phyloP scores from a whole-genome alignment of 1,140 invertebrate genomes.

The Hycleus phaleratus region DNA sequence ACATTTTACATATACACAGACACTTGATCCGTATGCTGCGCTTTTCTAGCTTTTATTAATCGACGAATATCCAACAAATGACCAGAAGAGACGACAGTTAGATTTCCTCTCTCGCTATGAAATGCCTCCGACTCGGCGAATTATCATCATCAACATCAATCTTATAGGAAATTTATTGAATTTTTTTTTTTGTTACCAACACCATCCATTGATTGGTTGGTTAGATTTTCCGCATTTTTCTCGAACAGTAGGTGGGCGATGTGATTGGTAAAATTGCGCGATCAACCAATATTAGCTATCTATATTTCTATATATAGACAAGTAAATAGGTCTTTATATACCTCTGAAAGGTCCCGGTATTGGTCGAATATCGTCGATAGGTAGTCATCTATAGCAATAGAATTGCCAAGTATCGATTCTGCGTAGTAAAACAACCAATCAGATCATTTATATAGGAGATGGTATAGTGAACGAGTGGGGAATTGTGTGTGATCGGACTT shows the following conservation, averaged over 20 bases:
- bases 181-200: too few species aligned
- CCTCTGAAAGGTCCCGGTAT: conserved; percentile 24
- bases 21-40: conserved; percentile 13
- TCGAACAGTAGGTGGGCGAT: neutral
- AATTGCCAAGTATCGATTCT: conserved; percentile 42
- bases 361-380: conserved; percentile 41
- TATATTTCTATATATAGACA: neutral
- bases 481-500: too few species aligned
- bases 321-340: conserved; percentile 24
- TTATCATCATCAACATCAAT: too few species aligned
- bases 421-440: conserved; percentile 34
- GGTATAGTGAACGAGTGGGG: too few species aligned
- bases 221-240: neutral
- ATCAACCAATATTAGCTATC: conserved; percentile 13
- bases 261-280: neutral
- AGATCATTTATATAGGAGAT: too few species aligned
- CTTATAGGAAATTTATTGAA: too few species aligned
- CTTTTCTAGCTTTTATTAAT: conserved; percentile 26
- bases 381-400: conserved; percentile 43
- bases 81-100: too few species aligned
- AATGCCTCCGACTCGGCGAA: too few species aligned
- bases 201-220: too few species aligned
- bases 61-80: neutral
- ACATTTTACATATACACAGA: too few species aligned
- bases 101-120: too few species aligned